Evolutionary conservation across 2,888 invertebrate species (phyloP).

Genomic region (Hermaeophaga mercurialis): DNA sequence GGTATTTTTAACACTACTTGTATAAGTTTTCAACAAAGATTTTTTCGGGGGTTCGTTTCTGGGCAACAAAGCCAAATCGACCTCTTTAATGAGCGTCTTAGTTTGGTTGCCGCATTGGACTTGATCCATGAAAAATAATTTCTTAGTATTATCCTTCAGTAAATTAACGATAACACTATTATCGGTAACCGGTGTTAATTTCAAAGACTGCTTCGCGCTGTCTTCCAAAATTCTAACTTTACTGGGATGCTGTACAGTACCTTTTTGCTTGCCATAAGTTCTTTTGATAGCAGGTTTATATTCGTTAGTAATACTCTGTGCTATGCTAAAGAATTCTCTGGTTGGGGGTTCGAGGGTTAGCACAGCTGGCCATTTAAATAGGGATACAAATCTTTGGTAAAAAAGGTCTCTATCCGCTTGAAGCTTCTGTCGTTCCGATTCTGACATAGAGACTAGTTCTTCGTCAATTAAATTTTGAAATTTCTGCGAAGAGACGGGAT

Average conservation of each 20-base stretch:
- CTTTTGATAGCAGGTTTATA: conserved; percentile 10
- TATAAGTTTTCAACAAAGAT: neutral
- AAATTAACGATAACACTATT: conserved; percentile 34
- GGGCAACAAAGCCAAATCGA: conserved; percentile 6
- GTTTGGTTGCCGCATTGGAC: conserved; percentile 21
- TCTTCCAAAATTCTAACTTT: conserved; percentile 9
- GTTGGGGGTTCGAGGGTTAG: conserved; percentile 32
- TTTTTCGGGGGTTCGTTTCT: neutral
- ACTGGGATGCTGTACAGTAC: neutral
- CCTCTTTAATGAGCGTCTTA: conserved; percentile 25
- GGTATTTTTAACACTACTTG: too few relatives aligned
- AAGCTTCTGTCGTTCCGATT: neutral
- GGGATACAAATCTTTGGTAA: conserved; percentile 32
- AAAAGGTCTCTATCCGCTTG: conserved; percentile 31
- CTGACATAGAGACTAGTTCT: neutral
- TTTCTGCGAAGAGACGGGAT: neutral
- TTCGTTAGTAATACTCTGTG: neutral
- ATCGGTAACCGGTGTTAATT: conserved; percentile 30
- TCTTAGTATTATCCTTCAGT: conserved; percentile 30
- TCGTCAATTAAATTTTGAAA: conserved; percentile 1
- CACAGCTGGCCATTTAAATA: conserved; percentile 40
- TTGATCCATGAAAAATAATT: conserved; percentile 31
- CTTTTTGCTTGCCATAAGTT: conserved; percentile 21
- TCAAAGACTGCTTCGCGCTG: conserved; percentile 10
- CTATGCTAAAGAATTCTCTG: conserved; percentile 13